A percentile compares a stretch with the other conserved stretches of the same genome.
Evolutionary conservation across 2,888 invertebrate genomes (phyloP).

Genomic region (Plagodis dolabraria): DNA sequence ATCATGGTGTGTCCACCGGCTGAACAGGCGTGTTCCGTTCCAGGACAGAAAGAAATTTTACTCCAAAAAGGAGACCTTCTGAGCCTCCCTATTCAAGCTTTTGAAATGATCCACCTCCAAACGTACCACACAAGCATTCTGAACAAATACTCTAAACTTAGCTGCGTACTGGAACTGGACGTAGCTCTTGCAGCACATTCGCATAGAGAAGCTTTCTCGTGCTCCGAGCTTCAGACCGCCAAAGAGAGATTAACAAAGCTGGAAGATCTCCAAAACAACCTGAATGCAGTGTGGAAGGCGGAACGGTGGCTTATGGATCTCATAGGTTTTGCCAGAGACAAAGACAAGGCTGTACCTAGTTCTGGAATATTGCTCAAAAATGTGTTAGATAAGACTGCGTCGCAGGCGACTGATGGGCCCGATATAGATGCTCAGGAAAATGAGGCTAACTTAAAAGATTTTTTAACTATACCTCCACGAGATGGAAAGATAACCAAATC

Average conservation of each 20-base stretch:
- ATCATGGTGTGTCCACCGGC: constrained; percentile 96
- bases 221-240: constrained; percentile 93
- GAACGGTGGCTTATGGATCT: constrained; percentile 98
- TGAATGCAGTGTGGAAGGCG: constrained; percentile 96
- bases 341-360: constrained; percentile 71
- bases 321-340: constrained; percentile 96
- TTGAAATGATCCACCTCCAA: constrained; percentile 97
- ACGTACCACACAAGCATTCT: constrained; percentile 97
- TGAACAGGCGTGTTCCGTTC: constrained; percentile 96
- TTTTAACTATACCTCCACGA: constrained; percentile 88
- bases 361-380: constrained; percentile 80
- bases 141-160: constrained; percentile 95
- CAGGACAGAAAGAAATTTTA: constrained; percentile 93
- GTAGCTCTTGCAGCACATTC: constrained; percentile 96
- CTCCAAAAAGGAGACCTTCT: constrained; percentile 93
- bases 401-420: constrained; percentile 58
- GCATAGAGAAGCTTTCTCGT: constrained; percentile 97
- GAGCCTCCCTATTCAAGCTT: constrained; percentile 96
- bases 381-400: constrained; percentile 67
- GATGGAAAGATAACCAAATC: constrained; percentile 91
- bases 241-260: constrained; percentile 93
- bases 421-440: constrained; percentile 78
- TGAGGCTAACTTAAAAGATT: constrained; percentile 69
- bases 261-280: constrained; percentile 92
- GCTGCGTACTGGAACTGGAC: constrained; percentile 96